Percentiles rank a stretch among this genome's conserved stretches.
These are phyloP conservation scores for Erpetoichthys calabaricus DNA, from an alignment of 2,797 vertebrate genomes.

Conservation along the genomic window DNA sequence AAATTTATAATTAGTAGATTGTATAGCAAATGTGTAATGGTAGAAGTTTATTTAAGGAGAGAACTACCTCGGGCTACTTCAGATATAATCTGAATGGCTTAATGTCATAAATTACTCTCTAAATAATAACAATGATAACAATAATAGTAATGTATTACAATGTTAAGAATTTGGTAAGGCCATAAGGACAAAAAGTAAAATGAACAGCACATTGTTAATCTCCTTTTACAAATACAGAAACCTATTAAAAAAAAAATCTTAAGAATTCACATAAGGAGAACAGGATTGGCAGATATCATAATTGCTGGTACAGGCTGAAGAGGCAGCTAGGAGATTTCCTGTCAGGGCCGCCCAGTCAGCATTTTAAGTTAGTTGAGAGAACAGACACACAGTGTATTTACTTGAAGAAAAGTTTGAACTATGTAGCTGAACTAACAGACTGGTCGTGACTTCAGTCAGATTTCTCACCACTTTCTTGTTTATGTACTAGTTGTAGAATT, in stretches of 20 bases:
- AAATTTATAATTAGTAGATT: too few relatives aligned
- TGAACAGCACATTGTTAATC: not conserved
- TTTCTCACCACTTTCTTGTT: slow-evolving; percentile 26
- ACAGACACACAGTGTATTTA: slow-evolving; percentile 26
- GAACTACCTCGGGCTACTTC: too few relatives aligned
- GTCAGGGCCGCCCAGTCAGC: slow-evolving; percentile 18
- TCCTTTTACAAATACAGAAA: not conserved
- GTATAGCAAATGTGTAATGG: too few relatives aligned
- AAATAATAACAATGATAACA: too few relatives aligned
- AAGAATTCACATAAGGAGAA: not conserved
- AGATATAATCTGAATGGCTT: too few relatives aligned
- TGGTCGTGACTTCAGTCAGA: slow-evolving; percentile 23
- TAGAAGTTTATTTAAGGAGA: too few relatives aligned
- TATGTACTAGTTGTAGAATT: slow-evolving; percentile 54
- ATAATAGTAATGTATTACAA: too few relatives aligned
- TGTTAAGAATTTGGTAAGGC: too few relatives aligned
- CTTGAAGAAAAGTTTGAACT: slow-evolving; percentile 21
- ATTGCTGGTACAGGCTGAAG: slow-evolving; percentile 25
- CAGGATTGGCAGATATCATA: not conserved
- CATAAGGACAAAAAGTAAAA: too few relatives aligned
- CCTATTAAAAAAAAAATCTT: slow-evolving; percentile 1
- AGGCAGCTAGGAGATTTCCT: slow-evolving; percentile 24
- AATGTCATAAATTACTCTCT: too few relatives aligned
- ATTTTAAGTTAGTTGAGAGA: slow-evolving; percentile 34
- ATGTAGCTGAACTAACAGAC: slow-evolving; percentile 16